Evolutionary conservation across 2,888 invertebrate genomes (phyloP).

Genomic region (Empis stercorea): DNA sequence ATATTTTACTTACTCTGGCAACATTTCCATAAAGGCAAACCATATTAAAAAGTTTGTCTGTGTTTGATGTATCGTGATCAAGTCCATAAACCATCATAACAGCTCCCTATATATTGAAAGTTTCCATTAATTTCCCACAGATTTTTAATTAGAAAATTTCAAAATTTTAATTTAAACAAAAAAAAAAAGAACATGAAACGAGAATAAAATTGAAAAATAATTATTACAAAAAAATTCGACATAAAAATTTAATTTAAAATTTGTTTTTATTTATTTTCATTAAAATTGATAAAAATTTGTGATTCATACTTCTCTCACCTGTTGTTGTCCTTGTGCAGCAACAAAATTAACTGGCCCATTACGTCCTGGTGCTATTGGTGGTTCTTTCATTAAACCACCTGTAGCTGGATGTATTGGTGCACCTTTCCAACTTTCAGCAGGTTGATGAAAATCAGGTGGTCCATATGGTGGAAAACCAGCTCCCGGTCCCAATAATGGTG

Average conservation of each 20-base stretch:
- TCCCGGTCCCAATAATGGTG: constrained; percentile 36
- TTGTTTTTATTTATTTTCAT: not conserved
- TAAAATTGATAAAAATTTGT: not conserved
- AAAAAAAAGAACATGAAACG: too few species aligned
- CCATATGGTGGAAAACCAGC: constrained; percentile 33
- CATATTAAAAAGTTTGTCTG: constrained; percentile 92
- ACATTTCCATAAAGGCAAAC: constrained; percentile 99
- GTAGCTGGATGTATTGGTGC: constrained; percentile 33
- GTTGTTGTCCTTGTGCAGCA: constrained; percentile 30
- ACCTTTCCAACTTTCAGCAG: constrained; percentile 36
- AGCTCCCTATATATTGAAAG: constrained; percentile 54
- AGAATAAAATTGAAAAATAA: too few species aligned
- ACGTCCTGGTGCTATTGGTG: constrained; percentile 39
- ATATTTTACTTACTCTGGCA: constrained; percentile 83
- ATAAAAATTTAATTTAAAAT: not conserved
- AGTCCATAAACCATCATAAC: constrained; percentile 98
- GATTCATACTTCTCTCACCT: constrained; percentile 22
- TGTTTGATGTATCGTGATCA: constrained; percentile 85
- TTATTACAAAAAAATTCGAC: too few species aligned
- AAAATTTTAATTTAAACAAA: constrained; percentile 29
- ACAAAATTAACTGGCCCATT: constrained; percentile 35
- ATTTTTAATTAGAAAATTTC: too few species aligned
- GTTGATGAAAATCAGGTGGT: constrained; percentile 35
- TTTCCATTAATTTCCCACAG: too few species aligned
- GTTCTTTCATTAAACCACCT: constrained; percentile 48